Evolutionary conservation across 2,888 invertebrate species (phyloP), one percentile per base, ranked within the genome.

Genomic region (Hipparchia semele): DNA sequence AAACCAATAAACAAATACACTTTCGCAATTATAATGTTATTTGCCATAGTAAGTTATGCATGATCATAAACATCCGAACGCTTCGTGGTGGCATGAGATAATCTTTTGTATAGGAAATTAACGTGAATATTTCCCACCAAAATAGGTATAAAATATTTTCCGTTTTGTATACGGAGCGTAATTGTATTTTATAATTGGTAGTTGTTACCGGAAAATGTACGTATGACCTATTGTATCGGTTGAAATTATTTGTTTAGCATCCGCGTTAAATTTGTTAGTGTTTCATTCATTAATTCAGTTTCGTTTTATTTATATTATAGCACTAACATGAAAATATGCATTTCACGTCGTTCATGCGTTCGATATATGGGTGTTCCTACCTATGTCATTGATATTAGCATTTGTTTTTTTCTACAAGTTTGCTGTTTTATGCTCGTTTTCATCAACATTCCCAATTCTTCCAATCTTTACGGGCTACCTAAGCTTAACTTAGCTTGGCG

Each of bases 21-120:
- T 23, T 53, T 53, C 12, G 12, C 53, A 53, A 10, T 12, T 53
- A 53, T 53, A 53, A 53, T 4, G 3, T 10, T 53, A 53, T 39
- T 39, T 39, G 39, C 39, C 39, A 39, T 39, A 12, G 51, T 5
- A 12, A 65, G 23, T 23, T 53, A 5, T 53, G 51, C 10, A 53
- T 9, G 23, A 73, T 64, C 67, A 70, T 70, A 62, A 73, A 68
- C 64, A 64, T 68, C 73, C 58, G 67, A 53, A 64, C n/a, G 53
- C 59, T 59, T 73, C 23, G 65, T 45, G 51, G 51, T 7, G 58
- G 33, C 62, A 33, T 10, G 70, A 33, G 46, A 71, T 71, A 65
- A 53, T 73, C 59, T 53, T 73, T 73, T 65, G 60, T 54, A 65
- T 46, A 46, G 69, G 53, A 54, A 66, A 65, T 71, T 65, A 71